Percentiles rank a stretch among this genome's conserved stretches.
These are phyloP conservation scores for Epsilonema sp. DNA, from an alignment of 2,888 invertebrate species.

Conservation along the genomic window DNA sequence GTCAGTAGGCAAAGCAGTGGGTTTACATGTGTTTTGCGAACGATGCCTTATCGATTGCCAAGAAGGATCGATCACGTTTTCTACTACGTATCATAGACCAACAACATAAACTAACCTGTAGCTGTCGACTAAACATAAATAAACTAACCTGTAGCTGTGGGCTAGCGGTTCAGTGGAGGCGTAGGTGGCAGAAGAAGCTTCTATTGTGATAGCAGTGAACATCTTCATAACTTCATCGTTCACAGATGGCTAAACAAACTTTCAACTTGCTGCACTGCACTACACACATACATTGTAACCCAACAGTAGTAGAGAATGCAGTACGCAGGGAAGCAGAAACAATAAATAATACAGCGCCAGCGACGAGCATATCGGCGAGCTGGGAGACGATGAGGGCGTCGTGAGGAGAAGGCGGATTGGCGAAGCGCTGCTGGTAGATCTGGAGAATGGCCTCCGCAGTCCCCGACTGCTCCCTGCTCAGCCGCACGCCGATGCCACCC, in stretches of 20 bases:
- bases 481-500: slow-evolving; percentile 82
- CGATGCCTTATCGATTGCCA: too few species aligned
- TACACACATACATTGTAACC: too few species aligned
- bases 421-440: slow-evolving; percentile 84
- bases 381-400: slow-evolving; percentile 90
- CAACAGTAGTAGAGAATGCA: too few species aligned
- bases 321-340: too few species aligned
- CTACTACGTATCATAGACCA: too few species aligned
- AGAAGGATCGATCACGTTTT: too few species aligned
- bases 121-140: too few species aligned
- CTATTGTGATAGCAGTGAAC: slow-evolving; percentile 84
- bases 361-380: slow-evolving; percentile 89
- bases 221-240: slow-evolving; percentile 93
- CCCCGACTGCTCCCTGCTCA: slow-evolving; percentile 76
- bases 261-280: too few species aligned
- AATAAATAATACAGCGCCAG: slow-evolving; percentile 37
- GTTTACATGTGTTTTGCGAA: too few species aligned
- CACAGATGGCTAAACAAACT: slow-evolving; percentile 37
- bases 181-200: slow-evolving; percentile 44
- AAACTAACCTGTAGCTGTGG: neutral
- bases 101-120: too few species aligned
- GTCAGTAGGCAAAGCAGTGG: neutral
- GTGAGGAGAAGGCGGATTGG: slow-evolving; percentile 69
- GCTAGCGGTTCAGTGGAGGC: slow-evolving; percentile 32
- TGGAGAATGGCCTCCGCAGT: slow-evolving; percentile 84